Evolutionary conservation across 2,113 vertebrate genomes (phyloP).

Genomic region (Lonchura striata): DNA sequence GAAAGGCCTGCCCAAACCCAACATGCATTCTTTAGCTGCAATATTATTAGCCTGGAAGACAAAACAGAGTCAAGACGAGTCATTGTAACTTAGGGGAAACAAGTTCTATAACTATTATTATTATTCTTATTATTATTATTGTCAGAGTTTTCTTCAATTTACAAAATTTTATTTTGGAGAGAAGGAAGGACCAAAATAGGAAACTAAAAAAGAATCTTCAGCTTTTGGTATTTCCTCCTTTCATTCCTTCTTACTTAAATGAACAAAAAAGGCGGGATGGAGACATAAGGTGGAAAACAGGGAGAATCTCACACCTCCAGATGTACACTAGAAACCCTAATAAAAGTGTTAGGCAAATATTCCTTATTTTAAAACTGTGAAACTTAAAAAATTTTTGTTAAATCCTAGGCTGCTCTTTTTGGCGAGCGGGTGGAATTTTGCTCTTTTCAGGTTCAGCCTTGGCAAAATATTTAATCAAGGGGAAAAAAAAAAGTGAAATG

Average conservation of each 20-base stretch:
- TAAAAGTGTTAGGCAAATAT: background rate
- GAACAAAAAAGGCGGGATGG: background rate
- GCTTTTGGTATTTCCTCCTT: background rate
- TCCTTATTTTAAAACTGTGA: background rate
- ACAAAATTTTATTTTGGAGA: background rate
- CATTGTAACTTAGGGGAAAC: background rate
- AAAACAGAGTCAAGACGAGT: background rate
- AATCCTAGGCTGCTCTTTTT: background rate
- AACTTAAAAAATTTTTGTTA: background rate
- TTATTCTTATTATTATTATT: background rate
- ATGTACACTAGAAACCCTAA: slow-evolving; percentile 8
- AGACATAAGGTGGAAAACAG: background rate
- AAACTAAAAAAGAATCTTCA: background rate
- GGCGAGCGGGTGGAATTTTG: background rate
- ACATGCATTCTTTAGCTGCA: background rate
- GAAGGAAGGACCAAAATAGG: background rate
- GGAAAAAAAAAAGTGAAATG: background rate
- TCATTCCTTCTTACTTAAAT: background rate
- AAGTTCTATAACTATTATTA: background rate
- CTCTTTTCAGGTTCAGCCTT: background rate
- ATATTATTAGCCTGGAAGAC: background rate
- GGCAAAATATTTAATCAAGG: background rate
- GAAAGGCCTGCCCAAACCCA: background rate
- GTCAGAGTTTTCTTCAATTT: background rate
- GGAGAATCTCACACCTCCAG: background rate